A percentile compares a stretch with the other conserved stretches of the same genome.
These are phyloP conservation scores for Lithodes maja DNA, from an alignment of 2,888 invertebrate species.

Conservation along the genomic window DNA sequence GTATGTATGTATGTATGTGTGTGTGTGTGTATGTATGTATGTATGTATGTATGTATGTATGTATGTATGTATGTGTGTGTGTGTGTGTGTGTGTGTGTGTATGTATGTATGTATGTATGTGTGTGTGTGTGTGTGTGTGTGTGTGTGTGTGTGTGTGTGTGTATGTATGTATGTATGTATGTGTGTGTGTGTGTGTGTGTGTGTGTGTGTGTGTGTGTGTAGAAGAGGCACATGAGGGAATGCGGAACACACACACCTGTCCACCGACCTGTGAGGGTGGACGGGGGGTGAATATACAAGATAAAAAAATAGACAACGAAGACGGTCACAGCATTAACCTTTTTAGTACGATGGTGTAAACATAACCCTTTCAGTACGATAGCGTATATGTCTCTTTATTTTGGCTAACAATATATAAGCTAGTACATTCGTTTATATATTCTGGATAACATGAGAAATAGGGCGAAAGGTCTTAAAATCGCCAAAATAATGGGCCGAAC, in stretches of 20 bases:
- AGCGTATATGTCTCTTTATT: too few species aligned
- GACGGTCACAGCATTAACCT: too few species aligned
- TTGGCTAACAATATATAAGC: too few species aligned
- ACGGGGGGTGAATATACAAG: too few species aligned
- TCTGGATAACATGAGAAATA: too few species aligned
- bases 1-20: slow-evolving; percentile 19
- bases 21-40: slow-evolving; percentile 14
- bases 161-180: slow-evolving; percentile 20
- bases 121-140: slow-evolving; percentile 34
- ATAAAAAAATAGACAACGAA: too few species aligned
- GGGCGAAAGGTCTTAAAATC: too few species aligned
- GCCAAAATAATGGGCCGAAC: too few species aligned
- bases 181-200: not conserved
- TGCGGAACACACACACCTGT: not conserved
- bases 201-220: not conserved
- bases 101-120: slow-evolving; percentile 35
- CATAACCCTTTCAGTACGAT: too few species aligned
- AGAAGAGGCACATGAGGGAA: too few species aligned
- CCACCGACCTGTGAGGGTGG: not conserved
- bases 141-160: slow-evolving; percentile 35
- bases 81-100: slow-evolving; percentile 34
- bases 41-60: slow-evolving; percentile 1
- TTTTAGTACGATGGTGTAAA: too few species aligned
- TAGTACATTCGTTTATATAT: too few species aligned
- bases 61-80: slow-evolving; percentile 28